A percentile compares a stretch with the other conserved stretches of the same genome.
These are phyloP conservation scores for Tor tambroides DNA, from an alignment of 2,113 vertebrate species.

Conservation along the genomic window DNA sequence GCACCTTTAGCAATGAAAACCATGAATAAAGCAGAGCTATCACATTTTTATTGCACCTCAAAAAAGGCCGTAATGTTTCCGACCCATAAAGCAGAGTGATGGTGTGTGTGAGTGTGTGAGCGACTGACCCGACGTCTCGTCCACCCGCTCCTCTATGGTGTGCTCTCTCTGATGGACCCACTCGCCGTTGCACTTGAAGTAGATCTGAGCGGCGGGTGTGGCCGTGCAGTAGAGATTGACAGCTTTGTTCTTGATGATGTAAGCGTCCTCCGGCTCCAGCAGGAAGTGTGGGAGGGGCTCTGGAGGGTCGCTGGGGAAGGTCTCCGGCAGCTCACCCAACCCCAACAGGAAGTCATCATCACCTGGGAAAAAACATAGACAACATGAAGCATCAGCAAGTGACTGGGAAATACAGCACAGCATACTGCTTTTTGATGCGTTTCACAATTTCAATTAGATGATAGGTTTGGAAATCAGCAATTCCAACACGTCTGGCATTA, in stretches of 20 bases:
- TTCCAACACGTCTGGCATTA: neutral
- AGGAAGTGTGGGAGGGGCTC: constrained; percentile 95
- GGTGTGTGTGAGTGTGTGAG: neutral
- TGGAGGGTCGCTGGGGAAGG: constrained; percentile 93
- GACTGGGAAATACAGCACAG: no score
- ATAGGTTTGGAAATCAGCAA: neutral
- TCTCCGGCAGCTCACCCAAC: constrained; percentile 94
- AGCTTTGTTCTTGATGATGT: constrained; percentile 94
- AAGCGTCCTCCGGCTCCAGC: constrained; percentile 92
- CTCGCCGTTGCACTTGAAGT: constrained; percentile 98
- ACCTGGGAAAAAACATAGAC: constrained; percentile 51
- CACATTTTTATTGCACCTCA: constrained; percentile 7
- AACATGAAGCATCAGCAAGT: neutral
- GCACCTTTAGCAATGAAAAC: constrained; percentile 30
- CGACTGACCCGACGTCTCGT: constrained; percentile 91
- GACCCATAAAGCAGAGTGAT: constrained; percentile 16
- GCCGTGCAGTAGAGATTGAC: constrained; percentile 96
- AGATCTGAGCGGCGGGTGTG: constrained; percentile 94
- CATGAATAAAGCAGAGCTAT: constrained; percentile 31
- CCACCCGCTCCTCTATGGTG: constrained; percentile 89
- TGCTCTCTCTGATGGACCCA: constrained; percentile 99
- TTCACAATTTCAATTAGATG: neutral
- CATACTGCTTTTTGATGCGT: neutral
- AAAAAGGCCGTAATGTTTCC: constrained; percentile 27
- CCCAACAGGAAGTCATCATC: constrained; percentile 91